phyloP scores from a whole-genome alignment of 2,888 invertebrate genomes.

The Erynnis tages region DNA sequence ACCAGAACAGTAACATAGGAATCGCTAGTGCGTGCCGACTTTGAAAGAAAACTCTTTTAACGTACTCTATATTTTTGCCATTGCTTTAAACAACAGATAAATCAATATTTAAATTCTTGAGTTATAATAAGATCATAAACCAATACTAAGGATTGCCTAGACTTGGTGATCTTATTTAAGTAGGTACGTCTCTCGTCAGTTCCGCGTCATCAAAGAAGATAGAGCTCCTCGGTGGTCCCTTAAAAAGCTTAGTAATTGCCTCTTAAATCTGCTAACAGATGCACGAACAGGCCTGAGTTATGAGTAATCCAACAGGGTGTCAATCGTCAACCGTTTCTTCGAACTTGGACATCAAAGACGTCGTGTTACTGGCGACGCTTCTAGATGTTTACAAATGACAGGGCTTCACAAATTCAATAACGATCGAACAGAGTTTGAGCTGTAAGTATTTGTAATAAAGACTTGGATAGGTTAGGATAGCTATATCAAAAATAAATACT shows the following conservation, averaged over 20 bases:
- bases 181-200: not conserved
- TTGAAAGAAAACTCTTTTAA: too few relatives aligned
- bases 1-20: too few relatives aligned
- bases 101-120: too few relatives aligned
- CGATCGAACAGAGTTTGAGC: not conserved
- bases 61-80: too few relatives aligned
- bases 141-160: too few relatives aligned
- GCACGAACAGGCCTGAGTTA: conserved; percentile 18
- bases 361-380: conserved; percentile 6
- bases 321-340: conserved; percentile 37
- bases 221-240: conserved; percentile 11
- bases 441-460: too few relatives aligned
- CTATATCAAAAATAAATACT: too few relatives aligned
- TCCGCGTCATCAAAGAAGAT: not conserved
- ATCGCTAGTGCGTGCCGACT: too few relatives aligned
- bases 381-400: conserved; percentile 5
- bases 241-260: conserved; percentile 27
- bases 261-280: conserved; percentile 36
- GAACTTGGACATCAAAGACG: conserved; percentile 40
- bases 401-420: not conserved
- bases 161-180: too few relatives aligned
- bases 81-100: too few relatives aligned
- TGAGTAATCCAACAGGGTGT: conserved; percentile 34
- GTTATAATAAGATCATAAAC: too few relatives aligned
- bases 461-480: too few relatives aligned